Evolutionary conservation across 2,113 vertebrate species (phyloP), one percentile per base, ranked within the genome.

Genomic region (Poeciliopsis occidentalis): DNA sequence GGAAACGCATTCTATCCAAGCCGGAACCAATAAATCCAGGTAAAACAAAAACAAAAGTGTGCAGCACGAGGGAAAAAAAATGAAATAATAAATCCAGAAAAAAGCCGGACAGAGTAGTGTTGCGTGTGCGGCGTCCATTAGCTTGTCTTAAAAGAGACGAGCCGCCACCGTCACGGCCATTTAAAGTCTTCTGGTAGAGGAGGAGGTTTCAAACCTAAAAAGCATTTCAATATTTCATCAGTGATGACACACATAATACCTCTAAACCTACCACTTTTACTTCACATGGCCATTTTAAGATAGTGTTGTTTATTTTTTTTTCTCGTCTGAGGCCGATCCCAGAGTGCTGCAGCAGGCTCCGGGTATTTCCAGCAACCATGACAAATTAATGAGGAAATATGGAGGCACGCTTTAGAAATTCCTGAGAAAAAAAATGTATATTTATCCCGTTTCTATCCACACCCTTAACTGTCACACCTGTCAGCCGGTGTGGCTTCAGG

Each of bases 161-260:
- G 63, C 63, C 69, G 69, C 66, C 57, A 84, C 87, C 65, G 65
- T 61, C 1, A 63, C 67, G 65, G 69, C 75, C n/a, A 1, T 77
- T 78, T 86, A 37, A 87, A 88, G 85, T 82, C 34, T 67, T 75
- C 66, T 67, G 76, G 77, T 78, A 61, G 67, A 74, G 57, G 27
- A 41, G 41, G 22, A 4, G 0, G 70, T 70, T 84, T 86, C 76
- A 75, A 71, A 74, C 64, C 47, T 72, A 39, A 88, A 82, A 85
- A 85, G 82, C 67, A 76, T 79, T 86, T 92, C 12, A 87, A 91
- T 92, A 86, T 85, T 92, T 90, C 19, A 90, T 82, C 67, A 61
- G 69, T 13, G 47, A 60, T 61, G 64, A 77, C 63, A 29, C 81
- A 77, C 71, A 83, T 62, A 81, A 71, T 85, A 87, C 74, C 83